A percentile compares a stretch with the other conserved stretches of the same genome.
Conservation (phyloP, 53 echinoderm and acorn worm genomes). For the Actinopyga echinites region DNA sequence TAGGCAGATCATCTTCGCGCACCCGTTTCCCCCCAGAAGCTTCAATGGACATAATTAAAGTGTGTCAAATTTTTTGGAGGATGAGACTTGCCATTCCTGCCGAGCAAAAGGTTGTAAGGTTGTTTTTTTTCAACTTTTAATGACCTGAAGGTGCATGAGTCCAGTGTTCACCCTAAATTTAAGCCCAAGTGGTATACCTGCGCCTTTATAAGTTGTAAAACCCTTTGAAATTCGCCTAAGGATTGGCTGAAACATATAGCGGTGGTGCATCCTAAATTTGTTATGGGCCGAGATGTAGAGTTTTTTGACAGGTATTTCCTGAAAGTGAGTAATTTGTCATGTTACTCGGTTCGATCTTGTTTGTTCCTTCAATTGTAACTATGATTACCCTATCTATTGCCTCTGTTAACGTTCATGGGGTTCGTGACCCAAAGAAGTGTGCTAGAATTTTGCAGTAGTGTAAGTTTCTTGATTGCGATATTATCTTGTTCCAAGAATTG, state of each 20-base stretch:
- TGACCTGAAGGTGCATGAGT: no score
- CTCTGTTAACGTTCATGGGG: not conserved
- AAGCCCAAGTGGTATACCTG: not conserved
- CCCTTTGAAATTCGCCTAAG: not conserved
- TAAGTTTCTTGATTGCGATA: not conserved
- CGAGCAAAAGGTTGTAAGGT: no score
- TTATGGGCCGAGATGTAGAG: not conserved
- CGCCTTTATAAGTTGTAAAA: not conserved
- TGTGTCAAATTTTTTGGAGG: no score
- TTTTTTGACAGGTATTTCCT: conserved; percentile 12
- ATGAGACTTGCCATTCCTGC: no score
- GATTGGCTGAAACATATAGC: not conserved
- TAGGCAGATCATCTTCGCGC: no score
- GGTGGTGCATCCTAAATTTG: not conserved
- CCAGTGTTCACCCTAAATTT: no score
- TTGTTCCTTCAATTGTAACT: not conserved
- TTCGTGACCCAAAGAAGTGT: not conserved
- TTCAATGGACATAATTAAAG: no score
- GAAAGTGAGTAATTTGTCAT: not conserved
- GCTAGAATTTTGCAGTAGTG: not conserved
- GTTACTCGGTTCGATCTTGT: not conserved
- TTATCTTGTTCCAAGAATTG: conserved; percentile 1
- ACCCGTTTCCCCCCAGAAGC: no score
- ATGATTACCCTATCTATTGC: not conserved
- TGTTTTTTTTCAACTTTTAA: no score